Evolutionary conservation across 2,888 invertebrate species (phyloP).

Genomic region (Rhodophaea formosa): DNA sequence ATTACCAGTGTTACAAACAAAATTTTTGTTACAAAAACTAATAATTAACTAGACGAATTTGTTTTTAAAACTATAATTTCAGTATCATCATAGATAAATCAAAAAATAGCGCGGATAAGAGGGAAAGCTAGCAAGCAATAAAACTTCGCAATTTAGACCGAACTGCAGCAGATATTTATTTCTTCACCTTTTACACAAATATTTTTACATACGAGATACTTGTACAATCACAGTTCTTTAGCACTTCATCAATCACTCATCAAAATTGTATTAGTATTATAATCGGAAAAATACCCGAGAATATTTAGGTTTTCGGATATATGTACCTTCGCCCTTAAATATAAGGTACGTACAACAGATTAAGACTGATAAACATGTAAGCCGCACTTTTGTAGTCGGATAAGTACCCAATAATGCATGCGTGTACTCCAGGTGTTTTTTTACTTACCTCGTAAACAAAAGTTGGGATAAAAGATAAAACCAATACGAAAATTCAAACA

Average conservation of each 20-base stretch:
- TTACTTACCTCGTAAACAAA: too few species aligned
- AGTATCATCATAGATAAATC: too few species aligned
- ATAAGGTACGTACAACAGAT: neutral
- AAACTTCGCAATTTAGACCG: neutral
- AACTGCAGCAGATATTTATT: slow-evolving; percentile 12
- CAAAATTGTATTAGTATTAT: neutral
- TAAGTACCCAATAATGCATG: neutral
- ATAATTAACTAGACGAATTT: too few species aligned
- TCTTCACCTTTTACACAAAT: neutral
- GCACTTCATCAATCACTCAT: neutral
- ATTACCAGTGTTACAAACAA: too few species aligned
- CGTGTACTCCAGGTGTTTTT: too few species aligned
- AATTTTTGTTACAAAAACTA: too few species aligned
- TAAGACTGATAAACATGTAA: slow-evolving; percentile 8
- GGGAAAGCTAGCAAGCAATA: neutral
- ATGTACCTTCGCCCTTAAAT: neutral
- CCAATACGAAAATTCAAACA: slow-evolving; percentile 71
- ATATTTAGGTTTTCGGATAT: neutral
- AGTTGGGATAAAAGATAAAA: slow-evolving; percentile 30
- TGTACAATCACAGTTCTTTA: slow-evolving; percentile 11
- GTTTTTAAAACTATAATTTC: too few species aligned
- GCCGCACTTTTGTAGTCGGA: slow-evolving; percentile 12
- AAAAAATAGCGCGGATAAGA: too few species aligned
- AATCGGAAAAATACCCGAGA: neutral
- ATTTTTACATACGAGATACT: slow-evolving; percentile 8